Evolutionary conservation across 2,797 vertebrate species (phyloP).

Genomic region (Perdix hodgsoniae): DNA sequence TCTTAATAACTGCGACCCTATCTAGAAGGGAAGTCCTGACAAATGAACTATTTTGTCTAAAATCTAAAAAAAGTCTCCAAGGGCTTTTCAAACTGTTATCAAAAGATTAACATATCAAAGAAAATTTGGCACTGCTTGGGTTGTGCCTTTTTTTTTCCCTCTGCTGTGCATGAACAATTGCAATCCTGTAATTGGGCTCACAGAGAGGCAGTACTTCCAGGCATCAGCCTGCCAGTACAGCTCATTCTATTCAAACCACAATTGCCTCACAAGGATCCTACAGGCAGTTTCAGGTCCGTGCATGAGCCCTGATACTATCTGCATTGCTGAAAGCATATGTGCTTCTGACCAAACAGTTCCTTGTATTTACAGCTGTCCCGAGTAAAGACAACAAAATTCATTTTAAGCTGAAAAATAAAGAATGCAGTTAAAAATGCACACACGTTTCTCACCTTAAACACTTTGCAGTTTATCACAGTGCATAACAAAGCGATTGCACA

Average conservation of each 20-base stretch:
- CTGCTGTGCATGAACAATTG: constrained; percentile 71
- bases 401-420: neutral
- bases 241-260: constrained; percentile 65
- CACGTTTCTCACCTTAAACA: neutral
- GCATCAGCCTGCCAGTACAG: constrained; percentile 37
- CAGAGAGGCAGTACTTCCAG: constrained; percentile 55
- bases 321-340: constrained; percentile 74
- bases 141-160: constrained; percentile 29
- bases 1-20: constrained; percentile 74
- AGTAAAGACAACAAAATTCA: neutral
- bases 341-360: constrained; percentile 94
- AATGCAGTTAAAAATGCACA: neutral
- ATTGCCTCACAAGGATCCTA: constrained; percentile 57
- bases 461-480: neutral
- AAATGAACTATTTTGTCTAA: constrained; percentile 81
- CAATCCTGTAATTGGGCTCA: constrained; percentile 57
- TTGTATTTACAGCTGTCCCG: constrained; percentile 82
- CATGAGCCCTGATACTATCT: constrained; percentile 88
- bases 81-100: constrained; percentile 78
- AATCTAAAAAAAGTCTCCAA: constrained; percentile 76
- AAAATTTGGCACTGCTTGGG: constrained; percentile 73
- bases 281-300: constrained; percentile 66
- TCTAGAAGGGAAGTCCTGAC: constrained; percentile 78
- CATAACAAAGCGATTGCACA: neutral
- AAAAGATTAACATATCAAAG: constrained; percentile 78